phyloP scores from a whole-genome alignment of 2,113 vertebrate species.

The Todiramphus chloris region DNA sequence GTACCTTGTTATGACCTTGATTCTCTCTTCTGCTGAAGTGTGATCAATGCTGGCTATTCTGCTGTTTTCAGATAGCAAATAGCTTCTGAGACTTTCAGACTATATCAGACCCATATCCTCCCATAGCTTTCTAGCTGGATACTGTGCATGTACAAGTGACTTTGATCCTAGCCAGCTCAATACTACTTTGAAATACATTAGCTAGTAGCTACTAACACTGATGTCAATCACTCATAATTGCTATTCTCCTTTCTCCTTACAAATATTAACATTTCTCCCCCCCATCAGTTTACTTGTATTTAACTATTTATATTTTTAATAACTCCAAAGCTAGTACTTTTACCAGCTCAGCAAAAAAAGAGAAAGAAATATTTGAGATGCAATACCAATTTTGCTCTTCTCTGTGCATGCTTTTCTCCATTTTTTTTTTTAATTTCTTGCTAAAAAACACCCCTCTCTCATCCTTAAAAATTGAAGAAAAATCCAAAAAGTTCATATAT shows the following conservation, averaged over 20 bases:
- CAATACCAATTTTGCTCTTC: not conserved
- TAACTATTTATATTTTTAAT: not conserved
- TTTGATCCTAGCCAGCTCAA: constrained; percentile 23
- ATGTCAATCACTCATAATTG: not conserved
- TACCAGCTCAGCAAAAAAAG: not conserved
- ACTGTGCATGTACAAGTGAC: not conserved
- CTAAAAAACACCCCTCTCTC: not conserved
- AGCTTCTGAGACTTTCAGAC: not conserved
- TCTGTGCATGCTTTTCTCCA: not conserved
- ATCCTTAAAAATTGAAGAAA: not conserved
- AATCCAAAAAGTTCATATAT: not conserved
- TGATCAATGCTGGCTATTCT: constrained; percentile 18
- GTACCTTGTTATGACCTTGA: not conserved
- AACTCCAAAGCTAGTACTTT: not conserved
- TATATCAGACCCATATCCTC: not conserved
- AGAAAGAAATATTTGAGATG: not conserved
- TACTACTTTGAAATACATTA: constrained; percentile 8
- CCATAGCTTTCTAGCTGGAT: not conserved
- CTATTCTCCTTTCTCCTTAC: not conserved
- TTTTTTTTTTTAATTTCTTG: not conserved
- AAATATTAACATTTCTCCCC: not conserved
- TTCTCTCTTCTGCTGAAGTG: not conserved
- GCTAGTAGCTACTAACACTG: not conserved
- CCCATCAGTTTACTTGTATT: not conserved
- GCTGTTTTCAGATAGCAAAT: not conserved